A percentile compares a stretch with the other conserved stretches of the same genome.
phyloP scores from a whole-genome alignment of 2,113 vertebrate genomes.

The Pardalotus punctatus region DNA sequence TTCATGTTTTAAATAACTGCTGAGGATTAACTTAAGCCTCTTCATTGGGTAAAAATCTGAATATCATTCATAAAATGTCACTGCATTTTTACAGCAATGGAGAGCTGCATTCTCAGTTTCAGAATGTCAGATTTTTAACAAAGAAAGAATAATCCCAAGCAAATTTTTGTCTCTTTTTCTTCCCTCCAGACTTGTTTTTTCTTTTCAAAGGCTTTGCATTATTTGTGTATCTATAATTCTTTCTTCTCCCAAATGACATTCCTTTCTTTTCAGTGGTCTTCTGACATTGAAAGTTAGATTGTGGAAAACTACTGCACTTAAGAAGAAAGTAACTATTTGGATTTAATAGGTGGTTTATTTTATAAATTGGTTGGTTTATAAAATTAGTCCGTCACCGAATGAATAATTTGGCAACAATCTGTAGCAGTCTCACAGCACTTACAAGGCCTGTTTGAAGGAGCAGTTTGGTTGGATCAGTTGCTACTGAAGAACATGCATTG shows the following conservation, averaged over 20 bases:
- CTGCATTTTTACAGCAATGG: neutral
- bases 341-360: neutral
- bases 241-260: neutral
- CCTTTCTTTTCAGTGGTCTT: neutral
- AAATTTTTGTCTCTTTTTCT: neutral
- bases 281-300: accelerated
- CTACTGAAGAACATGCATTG: neutral
- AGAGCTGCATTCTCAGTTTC: neutral
- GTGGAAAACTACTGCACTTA: neutral
- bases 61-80: neutral
- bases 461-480: neutral
- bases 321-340: neutral
- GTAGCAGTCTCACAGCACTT: neutral
- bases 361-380: neutral
- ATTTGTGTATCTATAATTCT: neutral
- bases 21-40: neutral
- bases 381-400: neutral
- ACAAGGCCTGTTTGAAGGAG: neutral
- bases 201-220: neutral
- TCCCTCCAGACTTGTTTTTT: accelerated
- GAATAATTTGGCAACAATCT: neutral
- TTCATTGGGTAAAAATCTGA: neutral
- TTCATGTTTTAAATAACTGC: accelerated
- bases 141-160: neutral
- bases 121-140: neutral